Evolutionary conservation across 1,140 invertebrate genomes (phyloP).

Genomic region (Zaprionus camerounensis): DNA sequence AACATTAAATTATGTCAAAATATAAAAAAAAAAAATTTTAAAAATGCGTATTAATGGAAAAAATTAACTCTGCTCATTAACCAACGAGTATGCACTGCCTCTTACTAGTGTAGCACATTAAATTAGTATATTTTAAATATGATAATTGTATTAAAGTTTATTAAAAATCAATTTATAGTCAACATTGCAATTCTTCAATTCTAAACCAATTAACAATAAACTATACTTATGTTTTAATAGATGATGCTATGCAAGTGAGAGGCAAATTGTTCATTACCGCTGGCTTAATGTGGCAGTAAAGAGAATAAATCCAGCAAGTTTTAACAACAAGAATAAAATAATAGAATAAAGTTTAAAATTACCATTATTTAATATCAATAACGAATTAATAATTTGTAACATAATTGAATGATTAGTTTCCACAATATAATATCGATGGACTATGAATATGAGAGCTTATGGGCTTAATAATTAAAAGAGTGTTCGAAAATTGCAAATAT

Average conservation of each 20-base stretch:
- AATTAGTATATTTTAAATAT: not conserved
- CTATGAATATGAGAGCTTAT: constrained; percentile 46
- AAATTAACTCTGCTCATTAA: not conserved
- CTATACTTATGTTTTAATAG: not conserved
- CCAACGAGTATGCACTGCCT: not conserved
- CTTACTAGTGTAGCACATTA: not conserved
- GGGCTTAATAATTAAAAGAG: constrained; percentile 55
- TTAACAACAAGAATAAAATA: not conserved
- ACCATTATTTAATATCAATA: constrained; percentile 2
- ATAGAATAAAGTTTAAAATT: not conserved
- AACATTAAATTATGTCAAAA: not conserved
- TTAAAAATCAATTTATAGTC: not conserved
- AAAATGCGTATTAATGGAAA: not conserved
- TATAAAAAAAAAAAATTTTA: not conserved
- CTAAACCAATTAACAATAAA: no score
- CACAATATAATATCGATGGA: constrained; percentile 57
- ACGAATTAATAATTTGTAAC: constrained; percentile 33
- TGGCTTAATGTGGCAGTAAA: not conserved
- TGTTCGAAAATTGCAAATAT: constrained; percentile 57
- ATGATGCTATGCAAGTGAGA: not conserved
- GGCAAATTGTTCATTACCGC: not conserved
- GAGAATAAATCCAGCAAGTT: not conserved
- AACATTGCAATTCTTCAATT: not conserved
- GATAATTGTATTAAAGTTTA: not conserved
- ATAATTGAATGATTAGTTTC: constrained; percentile 44